Conservation (phyloP, 2,797 vertebrate genomes). For the Chrysocyon brachyurus region DNA sequence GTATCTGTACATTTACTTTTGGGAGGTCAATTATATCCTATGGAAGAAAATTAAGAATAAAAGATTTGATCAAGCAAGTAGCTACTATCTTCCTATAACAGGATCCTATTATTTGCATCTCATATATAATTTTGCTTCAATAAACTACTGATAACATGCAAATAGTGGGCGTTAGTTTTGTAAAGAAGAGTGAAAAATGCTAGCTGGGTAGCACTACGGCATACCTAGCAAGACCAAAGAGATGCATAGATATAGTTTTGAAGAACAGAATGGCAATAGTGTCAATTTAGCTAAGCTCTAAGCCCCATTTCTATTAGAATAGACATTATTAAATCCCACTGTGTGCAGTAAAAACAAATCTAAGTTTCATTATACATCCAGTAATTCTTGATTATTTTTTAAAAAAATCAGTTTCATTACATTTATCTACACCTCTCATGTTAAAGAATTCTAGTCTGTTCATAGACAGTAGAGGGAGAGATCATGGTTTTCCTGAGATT, state of each 20-base stretch:
- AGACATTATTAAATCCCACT: background rate
- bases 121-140: constrained; percentile 81
- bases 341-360: background rate
- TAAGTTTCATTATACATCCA: constrained; percentile 5
- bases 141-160: constrained; percentile 78
- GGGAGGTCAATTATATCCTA: constrained; percentile 79
- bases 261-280: background rate
- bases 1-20: constrained; percentile 83
- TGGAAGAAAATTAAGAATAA: constrained; percentile 81
- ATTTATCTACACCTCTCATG: background rate
- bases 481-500: background rate
- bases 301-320: constrained; percentile 52
- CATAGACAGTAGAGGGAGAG: background rate
- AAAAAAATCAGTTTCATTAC: constrained; percentile 34
- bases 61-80: constrained; percentile 83
- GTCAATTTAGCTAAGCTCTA: constrained; percentile 45
- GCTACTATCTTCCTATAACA: constrained; percentile 74
- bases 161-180: constrained; percentile 28
- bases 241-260: background rate
- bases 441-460: constrained; percentile 36
- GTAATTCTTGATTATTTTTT: constrained; percentile 10
- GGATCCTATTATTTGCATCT: constrained; percentile 76
- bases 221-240: constrained; percentile 52
- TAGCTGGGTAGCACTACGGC: background rate
- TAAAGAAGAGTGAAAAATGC: background rate